These are phyloP conservation scores for Nematolebias whitei DNA, from an alignment of 2,113 vertebrate genomes.

Conservation along the genomic window DNA sequence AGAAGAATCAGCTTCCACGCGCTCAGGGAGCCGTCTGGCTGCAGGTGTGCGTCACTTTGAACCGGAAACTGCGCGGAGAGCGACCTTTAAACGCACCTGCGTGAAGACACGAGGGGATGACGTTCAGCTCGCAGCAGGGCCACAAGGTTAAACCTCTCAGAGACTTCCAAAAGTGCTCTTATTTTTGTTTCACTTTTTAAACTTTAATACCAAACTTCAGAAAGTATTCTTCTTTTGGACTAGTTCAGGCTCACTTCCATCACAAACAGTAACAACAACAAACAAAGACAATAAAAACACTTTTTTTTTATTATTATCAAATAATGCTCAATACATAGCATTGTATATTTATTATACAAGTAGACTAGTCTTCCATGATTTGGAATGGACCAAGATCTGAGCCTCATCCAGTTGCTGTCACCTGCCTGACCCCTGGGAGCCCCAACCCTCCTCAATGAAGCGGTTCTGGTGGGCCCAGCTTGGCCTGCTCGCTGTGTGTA, in stretches of 20 bases:
- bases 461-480: slow-evolving; percentile 76
- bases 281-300: not conserved
- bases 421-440: slow-evolving; percentile 60
- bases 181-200: not conserved
- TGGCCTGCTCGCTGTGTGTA: slow-evolving; percentile 80
- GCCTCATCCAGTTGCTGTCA: slow-evolving; percentile 62
- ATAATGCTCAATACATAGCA: too few relatives aligned
- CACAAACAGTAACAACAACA: not conserved
- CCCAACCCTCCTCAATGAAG: slow-evolving; percentile 79
- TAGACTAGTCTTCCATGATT: slow-evolving; percentile 45
- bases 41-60: slow-evolving; percentile 30
- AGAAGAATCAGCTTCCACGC: slow-evolving; percentile 18
- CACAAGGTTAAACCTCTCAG: not conserved
- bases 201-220: slow-evolving; percentile 13
- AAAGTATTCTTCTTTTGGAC: not conserved
- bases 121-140: not conserved
- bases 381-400: slow-evolving; percentile 67
- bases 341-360: not conserved
- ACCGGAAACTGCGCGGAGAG: slow-evolving; percentile 56
- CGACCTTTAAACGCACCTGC: slow-evolving; percentile 47
- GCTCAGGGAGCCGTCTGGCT: slow-evolving; percentile 8
- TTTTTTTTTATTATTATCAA: too few relatives aligned
- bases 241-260: not conserved
- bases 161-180: not conserved
- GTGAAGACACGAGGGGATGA: slow-evolving; percentile 23